These are phyloP conservation scores for Pavo muticus DNA, from an alignment of 2,113 vertebrate species.

Conservation along the genomic window DNA sequence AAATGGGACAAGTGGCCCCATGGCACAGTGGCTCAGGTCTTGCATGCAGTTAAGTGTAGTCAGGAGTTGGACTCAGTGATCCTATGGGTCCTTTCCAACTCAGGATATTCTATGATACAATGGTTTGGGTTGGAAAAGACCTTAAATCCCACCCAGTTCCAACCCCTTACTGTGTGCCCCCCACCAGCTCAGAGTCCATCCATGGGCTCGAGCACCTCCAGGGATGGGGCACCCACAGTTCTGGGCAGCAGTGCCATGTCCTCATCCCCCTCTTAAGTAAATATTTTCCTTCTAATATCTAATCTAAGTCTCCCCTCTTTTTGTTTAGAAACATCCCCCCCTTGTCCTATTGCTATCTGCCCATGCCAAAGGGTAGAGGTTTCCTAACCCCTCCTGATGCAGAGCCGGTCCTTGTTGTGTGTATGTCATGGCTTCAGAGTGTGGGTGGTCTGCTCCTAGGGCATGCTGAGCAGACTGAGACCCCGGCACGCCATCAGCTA, in stretches of 20 bases:
- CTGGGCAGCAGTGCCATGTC: too few relatives aligned
- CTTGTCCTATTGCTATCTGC: background rate
- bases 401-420: background rate
- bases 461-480: fast-evolving
- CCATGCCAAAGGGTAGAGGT: background rate
- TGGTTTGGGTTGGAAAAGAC: too few relatives aligned
- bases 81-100: too few relatives aligned
- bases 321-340: background rate
- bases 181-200: too few relatives aligned
- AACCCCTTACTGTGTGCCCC: too few relatives aligned
- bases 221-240: too few relatives aligned
- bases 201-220: too few relatives aligned
- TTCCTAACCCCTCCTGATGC: background rate
- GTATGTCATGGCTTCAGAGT: fast-evolving
- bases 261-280: too few relatives aligned
- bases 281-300: background rate
- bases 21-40: background rate
- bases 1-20: background rate
- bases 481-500: fast-evolving
- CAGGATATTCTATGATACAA: too few relatives aligned
- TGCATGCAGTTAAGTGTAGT: background rate
- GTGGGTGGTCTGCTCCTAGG: background rate
- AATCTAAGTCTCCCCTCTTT: background rate
- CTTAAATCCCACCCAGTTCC: too few relatives aligned
- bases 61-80: too few relatives aligned